Evolutionary conservation across 1,140 invertebrate species (phyloP).

Genomic region (Calephelis nemesis): DNA sequence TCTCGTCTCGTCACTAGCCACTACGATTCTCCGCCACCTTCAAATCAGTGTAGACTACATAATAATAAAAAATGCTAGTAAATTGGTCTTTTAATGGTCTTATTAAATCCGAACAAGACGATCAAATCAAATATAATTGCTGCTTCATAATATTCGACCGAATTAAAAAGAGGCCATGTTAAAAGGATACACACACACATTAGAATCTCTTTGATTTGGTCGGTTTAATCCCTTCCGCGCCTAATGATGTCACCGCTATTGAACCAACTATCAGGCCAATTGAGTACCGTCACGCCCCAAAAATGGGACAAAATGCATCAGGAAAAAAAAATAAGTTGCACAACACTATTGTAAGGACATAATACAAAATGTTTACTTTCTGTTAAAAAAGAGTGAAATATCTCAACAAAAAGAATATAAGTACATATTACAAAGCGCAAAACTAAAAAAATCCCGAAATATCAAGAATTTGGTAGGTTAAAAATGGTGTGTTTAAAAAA

Average conservation of each 20-base stretch:
- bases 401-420: too few relatives aligned
- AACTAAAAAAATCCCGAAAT: slow-evolving; percentile 35
- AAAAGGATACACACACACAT: slow-evolving; percentile 23
- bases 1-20: neutral
- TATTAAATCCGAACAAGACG: slow-evolving; percentile 1
- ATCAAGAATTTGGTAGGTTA: slow-evolving; percentile 38
- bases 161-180: slow-evolving; percentile 31
- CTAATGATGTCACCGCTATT: slow-evolving; percentile 13
- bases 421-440: slow-evolving; percentile 12
- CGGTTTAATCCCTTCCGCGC: slow-evolving; percentile 8
- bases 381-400: too few relatives aligned
- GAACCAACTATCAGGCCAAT: slow-evolving; percentile 11
- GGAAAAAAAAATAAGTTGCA: neutral
- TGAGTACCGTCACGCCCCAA: slow-evolving; percentile 19
- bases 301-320: slow-evolving; percentile 3
- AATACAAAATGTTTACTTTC: neutral
- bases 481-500: slow-evolving; percentile 48
- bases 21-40: neutral
- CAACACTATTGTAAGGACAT: neutral
- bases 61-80: neutral
- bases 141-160: slow-evolving; percentile 23
- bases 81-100: neutral
- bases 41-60: neutral
- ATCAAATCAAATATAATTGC: slow-evolving; percentile 7
- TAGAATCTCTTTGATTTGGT: neutral